A percentile compares a stretch with the other conserved stretches of the same genome.
Evolutionary conservation across 2,113 vertebrate genomes (phyloP).

Genomic region (Philantomba maxwellii): DNA sequence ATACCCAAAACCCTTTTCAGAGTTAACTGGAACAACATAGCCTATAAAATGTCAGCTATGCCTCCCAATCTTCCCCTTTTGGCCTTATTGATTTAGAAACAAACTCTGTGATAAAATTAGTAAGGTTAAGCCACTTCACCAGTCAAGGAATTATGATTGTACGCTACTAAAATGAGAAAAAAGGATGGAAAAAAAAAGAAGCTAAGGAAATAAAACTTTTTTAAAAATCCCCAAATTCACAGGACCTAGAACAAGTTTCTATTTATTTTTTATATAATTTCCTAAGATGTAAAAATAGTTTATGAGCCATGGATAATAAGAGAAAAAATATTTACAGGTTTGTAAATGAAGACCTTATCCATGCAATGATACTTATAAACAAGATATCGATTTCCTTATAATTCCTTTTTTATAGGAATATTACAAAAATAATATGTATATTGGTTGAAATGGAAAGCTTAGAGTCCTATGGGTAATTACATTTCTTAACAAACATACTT

Average conservation of each 20-base stretch:
- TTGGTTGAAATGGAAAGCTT: background rate
- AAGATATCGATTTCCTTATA: background rate
- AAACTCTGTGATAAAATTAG: constrained; percentile 61
- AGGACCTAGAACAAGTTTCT: background rate
- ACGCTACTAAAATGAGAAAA: constrained; percentile 19
- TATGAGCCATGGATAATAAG: background rate
- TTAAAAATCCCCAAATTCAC: background rate
- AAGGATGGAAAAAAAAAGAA: constrained; percentile 44
- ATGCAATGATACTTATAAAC: background rate
- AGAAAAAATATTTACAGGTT: background rate
- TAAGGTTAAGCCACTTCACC: constrained; percentile 13
- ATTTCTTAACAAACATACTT: background rate
- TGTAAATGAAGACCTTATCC: background rate
- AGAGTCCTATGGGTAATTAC: background rate
- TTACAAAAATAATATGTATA: background rate
- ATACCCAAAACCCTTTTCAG: constrained; percentile 3
- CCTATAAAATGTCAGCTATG: constrained; percentile 2
- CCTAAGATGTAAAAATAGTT: background rate
- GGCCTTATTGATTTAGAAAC: constrained; percentile 49
- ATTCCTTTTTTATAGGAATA: background rate
- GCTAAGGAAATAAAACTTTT: constrained; percentile 27
- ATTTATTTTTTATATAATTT: background rate
- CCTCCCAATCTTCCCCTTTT: background rate
- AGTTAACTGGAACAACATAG: background rate
- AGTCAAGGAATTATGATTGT: constrained; percentile 37